These are phyloP conservation scores for Opisthocomus hoazin DNA, from an alignment of 2,113 vertebrate species.

Conservation along the genomic window DNA sequence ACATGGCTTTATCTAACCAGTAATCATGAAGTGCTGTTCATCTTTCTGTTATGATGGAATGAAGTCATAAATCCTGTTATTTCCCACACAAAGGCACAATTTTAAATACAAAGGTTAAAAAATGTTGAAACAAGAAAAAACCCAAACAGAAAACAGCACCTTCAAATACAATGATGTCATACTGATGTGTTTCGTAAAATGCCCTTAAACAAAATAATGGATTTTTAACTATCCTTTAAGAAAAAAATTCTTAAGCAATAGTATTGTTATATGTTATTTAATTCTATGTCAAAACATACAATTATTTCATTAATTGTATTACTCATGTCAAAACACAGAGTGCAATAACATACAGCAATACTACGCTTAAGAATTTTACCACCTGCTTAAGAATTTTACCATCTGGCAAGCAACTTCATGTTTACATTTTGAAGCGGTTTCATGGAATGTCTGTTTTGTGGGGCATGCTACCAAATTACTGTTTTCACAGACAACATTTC, in stretches of 20 bases:
- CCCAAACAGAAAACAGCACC: not conserved
- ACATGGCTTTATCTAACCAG: not conserved
- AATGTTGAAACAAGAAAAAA: not conserved
- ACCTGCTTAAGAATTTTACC: not conserved
- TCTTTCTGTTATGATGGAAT: rapidly evolving
- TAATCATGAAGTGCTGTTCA: not conserved
- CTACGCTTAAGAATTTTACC: not conserved
- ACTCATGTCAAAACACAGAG: not conserved
- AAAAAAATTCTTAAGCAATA: not conserved
- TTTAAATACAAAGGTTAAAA: not conserved
- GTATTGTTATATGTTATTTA: not conserved
- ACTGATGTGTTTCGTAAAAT: not conserved
- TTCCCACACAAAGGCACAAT: not conserved
- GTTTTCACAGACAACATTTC: not conserved
- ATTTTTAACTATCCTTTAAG: not conserved
- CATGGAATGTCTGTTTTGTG: not conserved
- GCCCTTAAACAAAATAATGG: not conserved
- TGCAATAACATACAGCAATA: not conserved
- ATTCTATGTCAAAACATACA: not conserved
- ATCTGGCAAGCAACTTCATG: not conserved
- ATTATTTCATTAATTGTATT: not conserved
- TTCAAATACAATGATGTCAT: not conserved
- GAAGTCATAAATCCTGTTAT: not conserved
- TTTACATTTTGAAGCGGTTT: not conserved
- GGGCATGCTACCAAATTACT: not conserved